Evolutionary conservation across 2,797 vertebrate genomes (phyloP).

Genomic region (Hafferia zeledoni): DNA sequence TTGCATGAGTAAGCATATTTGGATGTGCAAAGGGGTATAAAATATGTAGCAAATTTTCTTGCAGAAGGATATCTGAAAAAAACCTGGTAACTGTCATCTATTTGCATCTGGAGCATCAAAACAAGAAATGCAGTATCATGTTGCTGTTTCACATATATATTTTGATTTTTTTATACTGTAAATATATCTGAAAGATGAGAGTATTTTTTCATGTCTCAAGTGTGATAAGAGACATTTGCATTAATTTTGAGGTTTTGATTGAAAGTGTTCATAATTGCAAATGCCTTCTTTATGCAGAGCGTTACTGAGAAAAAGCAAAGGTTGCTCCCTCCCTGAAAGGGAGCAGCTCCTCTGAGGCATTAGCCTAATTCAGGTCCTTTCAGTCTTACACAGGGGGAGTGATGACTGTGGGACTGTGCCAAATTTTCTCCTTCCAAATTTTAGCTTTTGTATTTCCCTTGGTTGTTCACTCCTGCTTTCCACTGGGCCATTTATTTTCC

Average conservation of each 20-base stretch:
- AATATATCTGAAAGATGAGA: neutral
- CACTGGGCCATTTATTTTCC: neutral
- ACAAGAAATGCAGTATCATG: neutral
- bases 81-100: neutral
- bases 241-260: constrained; percentile 5
- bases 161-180: neutral
- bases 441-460: neutral
- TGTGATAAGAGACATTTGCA: neutral
- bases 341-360: neutral
- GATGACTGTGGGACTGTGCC: neutral
- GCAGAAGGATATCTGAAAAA: constrained; percentile 22
- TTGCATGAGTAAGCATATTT: constrained; percentile 78
- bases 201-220: neutral
- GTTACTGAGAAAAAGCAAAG: neutral
- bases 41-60: constrained; percentile 54
- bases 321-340: neutral
- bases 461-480: neutral
- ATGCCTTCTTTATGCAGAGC: neutral
- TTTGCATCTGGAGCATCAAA: constrained; percentile 2
- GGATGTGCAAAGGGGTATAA: constrained; percentile 63
- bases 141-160: neutral
- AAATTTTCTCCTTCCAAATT: neutral
- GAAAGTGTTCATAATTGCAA: neutral
- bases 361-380: neutral
- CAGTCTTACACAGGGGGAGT: neutral